These are phyloP conservation scores for Eulimnadia texana DNA, from an alignment of 1,140 invertebrate genomes.

Conservation along the genomic window DNA sequence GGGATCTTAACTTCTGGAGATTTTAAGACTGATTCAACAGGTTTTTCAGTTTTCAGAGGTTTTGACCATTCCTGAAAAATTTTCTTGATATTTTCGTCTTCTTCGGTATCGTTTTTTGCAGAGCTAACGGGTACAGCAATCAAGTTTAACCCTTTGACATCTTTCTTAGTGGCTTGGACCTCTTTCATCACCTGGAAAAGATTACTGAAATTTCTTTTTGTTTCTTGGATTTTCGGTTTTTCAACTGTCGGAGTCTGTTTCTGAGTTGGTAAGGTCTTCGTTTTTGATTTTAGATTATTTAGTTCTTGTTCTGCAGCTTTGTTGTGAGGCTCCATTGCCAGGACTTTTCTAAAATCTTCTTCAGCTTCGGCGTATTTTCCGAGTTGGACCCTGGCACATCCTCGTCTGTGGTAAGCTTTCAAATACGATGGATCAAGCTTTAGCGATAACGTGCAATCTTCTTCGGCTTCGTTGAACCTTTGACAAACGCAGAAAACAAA, in stretches of 20 bases:
- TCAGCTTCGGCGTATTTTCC: conserved; percentile 45
- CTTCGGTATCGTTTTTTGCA: neutral
- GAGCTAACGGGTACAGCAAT: neutral
- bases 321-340: conserved; percentile 40
- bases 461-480: conserved; percentile 55
- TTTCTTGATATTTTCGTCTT: conserved; percentile 7
- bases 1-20: conserved; percentile 11
- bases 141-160: neutral
- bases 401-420: conserved; percentile 62
- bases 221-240: neutral
- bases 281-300: neutral
- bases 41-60: neutral
- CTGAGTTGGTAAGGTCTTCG: neutral
- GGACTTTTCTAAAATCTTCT: conserved; percentile 45
- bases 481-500: conserved; percentile 22
- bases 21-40: neutral
- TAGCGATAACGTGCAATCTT: conserved; percentile 56
- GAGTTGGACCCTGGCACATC: conserved; percentile 45
- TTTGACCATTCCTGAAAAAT: neutral
- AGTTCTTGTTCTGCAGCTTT: conserved; percentile 7
- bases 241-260: neutral
- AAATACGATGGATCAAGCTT: conserved; percentile 56
- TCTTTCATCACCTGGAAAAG: neutral
- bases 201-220: neutral
- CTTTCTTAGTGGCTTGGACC: neutral